These are phyloP conservation scores for Oscheius sp. DNA, from an alignment of 2,888 invertebrate species.

Conservation along the genomic window DNA sequence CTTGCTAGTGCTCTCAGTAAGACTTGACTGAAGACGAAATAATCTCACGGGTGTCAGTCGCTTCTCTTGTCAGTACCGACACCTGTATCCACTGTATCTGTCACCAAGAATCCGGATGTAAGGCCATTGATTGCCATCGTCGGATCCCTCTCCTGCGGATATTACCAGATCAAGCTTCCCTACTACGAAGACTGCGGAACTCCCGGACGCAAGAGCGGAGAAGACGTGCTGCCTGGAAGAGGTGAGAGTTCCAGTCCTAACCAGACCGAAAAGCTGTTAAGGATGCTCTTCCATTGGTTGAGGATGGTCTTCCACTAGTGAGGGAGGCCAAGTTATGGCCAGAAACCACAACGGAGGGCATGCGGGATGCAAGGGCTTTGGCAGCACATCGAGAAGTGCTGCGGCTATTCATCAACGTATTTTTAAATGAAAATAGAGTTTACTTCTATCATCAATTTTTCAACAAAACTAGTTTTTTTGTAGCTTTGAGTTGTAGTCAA, in stretches of 20 bases:
- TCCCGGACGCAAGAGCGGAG: constrained; percentile 20
- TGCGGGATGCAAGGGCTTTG: constrained; percentile 65
- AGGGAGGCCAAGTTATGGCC: constrained; percentile 56
- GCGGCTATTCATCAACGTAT: constrained; percentile 56
- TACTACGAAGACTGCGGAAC: constrained; percentile 46
- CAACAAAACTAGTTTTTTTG: too few relatives aligned
- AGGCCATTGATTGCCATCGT: constrained; percentile 65
- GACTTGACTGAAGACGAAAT: too few relatives aligned
- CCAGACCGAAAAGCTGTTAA: background rate
- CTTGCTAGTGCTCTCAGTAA: too few relatives aligned
- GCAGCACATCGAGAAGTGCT: constrained; percentile 59
- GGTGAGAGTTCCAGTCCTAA: background rate
- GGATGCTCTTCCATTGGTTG: too few relatives aligned
- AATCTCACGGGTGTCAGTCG: background rate
- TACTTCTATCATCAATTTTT: too few relatives aligned
- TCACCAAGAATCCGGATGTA: constrained; percentile 63
- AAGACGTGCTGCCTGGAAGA: constrained; percentile 36
- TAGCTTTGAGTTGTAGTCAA: too few relatives aligned
- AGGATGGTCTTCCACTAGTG: constrained; percentile 51
- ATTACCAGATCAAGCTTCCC: constrained; percentile 58
- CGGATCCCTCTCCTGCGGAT: constrained; percentile 67
- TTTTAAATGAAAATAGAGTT: too few relatives aligned
- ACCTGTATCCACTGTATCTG: constrained; percentile 63
- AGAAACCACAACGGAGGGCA: constrained; percentile 67
- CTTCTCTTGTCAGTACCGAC: constrained; percentile 34